These are phyloP conservation scores for Amblyornis subalaris DNA, from an alignment of 2,113 vertebrate genomes.

Conservation along the genomic window DNA sequence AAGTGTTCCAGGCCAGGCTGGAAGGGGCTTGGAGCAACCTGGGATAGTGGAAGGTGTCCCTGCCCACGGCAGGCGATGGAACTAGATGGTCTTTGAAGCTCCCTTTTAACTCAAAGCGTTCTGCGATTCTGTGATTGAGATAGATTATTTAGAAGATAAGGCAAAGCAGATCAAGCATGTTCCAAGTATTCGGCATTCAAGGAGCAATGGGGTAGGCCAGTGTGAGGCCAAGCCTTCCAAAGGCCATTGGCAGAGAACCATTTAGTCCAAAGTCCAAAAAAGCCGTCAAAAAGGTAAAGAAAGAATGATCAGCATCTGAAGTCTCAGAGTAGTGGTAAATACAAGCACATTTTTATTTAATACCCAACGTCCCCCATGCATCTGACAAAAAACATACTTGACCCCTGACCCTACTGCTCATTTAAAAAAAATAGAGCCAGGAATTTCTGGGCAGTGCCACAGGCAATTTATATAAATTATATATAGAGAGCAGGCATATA, in stretches of 20 bases:
- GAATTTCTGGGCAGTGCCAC: neutral
- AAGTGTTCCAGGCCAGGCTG: neutral
- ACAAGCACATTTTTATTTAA: neutral
- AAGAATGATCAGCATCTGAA: neutral
- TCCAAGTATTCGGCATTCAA: neutral
- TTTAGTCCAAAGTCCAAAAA: neutral
- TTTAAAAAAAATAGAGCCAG: neutral
- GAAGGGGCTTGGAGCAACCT: rapidly evolving
- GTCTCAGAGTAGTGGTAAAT: neutral
- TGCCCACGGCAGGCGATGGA: neutral
- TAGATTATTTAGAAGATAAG: neutral
- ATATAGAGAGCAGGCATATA: neutral
- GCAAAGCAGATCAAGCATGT: neutral
- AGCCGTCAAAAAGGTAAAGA: neutral
- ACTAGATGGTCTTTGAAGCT: rapidly evolving
- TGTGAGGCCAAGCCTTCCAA: neutral
- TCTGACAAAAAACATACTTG: neutral
- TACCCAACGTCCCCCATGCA: neutral
- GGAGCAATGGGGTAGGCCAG: neutral
- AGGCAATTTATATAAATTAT: neutral
- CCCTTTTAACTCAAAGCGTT: neutral
- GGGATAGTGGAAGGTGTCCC: rapidly evolving
- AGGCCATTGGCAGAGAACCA: neutral
- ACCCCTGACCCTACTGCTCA: neutral
- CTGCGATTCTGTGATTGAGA: neutral